Base-by-base conservation (phyloP, 1,140 invertebrate species). In the Diprion similis region DNA sequence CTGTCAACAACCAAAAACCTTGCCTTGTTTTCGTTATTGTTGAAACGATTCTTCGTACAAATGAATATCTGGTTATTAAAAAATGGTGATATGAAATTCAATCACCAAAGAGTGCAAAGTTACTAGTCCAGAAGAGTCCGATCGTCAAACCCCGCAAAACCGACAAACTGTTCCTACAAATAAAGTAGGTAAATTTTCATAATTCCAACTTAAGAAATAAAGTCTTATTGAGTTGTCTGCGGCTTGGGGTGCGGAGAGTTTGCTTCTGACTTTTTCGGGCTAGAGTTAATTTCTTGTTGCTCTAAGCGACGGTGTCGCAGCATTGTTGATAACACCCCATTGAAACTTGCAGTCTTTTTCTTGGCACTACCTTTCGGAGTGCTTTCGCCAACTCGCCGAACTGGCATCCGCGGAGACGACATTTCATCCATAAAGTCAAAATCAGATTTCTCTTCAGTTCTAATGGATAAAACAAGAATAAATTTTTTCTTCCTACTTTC, bases 341-440 rank as follows among this genome's bases (percentile, higher is more conserved):
- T 93, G 77, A 94, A 91, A 59, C 92, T 94, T 0, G 93, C 93
- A 1, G 92, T 94, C 84, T 94, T 93, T 84, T 94, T 94, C 79
- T 94, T 94, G 0, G 93, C 92, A 77, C 92, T 93, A 8, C 92
- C 92, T 78, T 93, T 90, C 15, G 92, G 89, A 8, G 91, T 91
- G 71, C 90, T 91, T 75, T 88, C 86, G 0, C 91, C 91, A 74
- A 91, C 90, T 77, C 92, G 89, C 15, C 90, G 82, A 9, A 93
- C 92, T 72, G 91, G 90, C 65, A 93, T 80, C 75, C 91, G 88
- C 19, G 92, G 89, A 2, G 91, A 92, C 67, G 90, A 90, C 80
- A 92, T 91, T 85, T 94, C 93, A 76, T 94, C 93, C 91, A 93
- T 92, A 72, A 94, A 94, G 85, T 94, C 93, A 83, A 94, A 94